Conservation (phyloP, 2,888 invertebrate genomes). For the Lacanobia oleracea region DNA sequence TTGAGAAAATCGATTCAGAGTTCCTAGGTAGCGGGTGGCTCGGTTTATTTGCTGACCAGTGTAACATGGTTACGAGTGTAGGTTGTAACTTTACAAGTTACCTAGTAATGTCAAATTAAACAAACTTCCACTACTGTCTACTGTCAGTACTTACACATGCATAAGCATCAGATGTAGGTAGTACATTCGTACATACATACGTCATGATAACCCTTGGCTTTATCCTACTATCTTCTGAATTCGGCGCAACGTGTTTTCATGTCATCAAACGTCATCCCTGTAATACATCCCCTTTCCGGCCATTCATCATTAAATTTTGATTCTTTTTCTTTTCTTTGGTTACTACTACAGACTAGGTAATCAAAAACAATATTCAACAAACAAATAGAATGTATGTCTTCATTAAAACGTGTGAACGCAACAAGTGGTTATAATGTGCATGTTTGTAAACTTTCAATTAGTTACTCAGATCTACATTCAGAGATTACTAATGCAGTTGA, state of each 20-base stretch:
- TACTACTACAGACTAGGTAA: too few relatives aligned
- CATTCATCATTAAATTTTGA: neutral
- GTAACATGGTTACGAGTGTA: neutral
- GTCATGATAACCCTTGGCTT: too few relatives aligned
- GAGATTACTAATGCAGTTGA: constrained; percentile 39
- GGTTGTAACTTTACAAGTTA: neutral
- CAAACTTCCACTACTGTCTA: neutral
- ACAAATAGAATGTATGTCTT: neutral
- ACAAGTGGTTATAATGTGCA: constrained; percentile 6
- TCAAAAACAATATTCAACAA: neutral
- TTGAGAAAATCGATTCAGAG: too few relatives aligned
- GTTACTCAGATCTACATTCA: constrained; percentile 38
- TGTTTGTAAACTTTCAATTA: constrained; percentile 32
- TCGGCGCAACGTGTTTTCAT: neutral
- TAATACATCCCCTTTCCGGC: neutral
- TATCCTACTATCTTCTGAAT: neutral
- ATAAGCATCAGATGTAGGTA: too few relatives aligned
- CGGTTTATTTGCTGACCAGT: too few relatives aligned
- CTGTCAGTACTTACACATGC: neutral
- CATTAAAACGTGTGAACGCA: constrained; percentile 2
- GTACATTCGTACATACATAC: too few relatives aligned
- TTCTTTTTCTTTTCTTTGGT: neutral
- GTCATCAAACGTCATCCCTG: neutral
- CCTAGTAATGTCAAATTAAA: neutral
- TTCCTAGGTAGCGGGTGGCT: too few relatives aligned